A percentile compares a stretch with the other conserved stretches of the same genome.
These are phyloP conservation scores for Trinorchestia longiramus DNA, from an alignment of 1,140 invertebrate species.

Conservation along the genomic window DNA sequence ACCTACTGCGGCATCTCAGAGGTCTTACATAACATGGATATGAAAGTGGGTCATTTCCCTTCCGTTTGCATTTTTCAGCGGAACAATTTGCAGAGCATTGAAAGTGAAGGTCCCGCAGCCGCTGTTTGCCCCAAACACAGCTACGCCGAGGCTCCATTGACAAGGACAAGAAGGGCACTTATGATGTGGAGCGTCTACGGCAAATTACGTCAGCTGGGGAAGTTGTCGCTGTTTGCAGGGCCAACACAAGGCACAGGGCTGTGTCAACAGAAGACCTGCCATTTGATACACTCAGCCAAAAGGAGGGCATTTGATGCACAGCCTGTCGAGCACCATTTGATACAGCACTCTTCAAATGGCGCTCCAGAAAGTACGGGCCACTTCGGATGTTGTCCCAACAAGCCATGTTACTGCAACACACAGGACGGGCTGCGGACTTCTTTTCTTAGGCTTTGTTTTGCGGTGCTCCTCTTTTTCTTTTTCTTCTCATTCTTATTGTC, in stretches of 20 bases:
- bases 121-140: background rate
- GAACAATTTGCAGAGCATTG: background rate
- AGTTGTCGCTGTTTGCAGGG: slow-evolving; percentile 18
- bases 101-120: background rate
- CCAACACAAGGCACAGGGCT: background rate
- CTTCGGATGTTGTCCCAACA: background rate
- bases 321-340: background rate
- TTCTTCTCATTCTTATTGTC: background rate
- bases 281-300: slow-evolving; percentile 30
- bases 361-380: background rate
- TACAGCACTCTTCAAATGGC: slow-evolving; percentile 41
- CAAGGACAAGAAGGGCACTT: slow-evolving; percentile 15
- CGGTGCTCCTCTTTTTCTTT: background rate
- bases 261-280: slow-evolving; percentile 21
- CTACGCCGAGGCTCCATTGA: background rate
- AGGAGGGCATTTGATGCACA: background rate
- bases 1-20: background rate
- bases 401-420: background rate
- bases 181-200: slow-evolving; percentile 13
- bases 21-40: background rate
- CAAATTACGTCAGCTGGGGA: slow-evolving; percentile 32
- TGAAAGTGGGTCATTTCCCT: background rate
- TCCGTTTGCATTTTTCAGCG: background rate
- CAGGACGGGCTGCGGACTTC: background rate
- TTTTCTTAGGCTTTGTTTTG: slow-evolving; percentile 16